A percentile compares a stretch with the other conserved stretches of the same genome.
These are phyloP conservation scores for Drosophila novamexicana DNA, from an alignment of 1,140 invertebrate genomes.

Conservation along the genomic window DNA sequence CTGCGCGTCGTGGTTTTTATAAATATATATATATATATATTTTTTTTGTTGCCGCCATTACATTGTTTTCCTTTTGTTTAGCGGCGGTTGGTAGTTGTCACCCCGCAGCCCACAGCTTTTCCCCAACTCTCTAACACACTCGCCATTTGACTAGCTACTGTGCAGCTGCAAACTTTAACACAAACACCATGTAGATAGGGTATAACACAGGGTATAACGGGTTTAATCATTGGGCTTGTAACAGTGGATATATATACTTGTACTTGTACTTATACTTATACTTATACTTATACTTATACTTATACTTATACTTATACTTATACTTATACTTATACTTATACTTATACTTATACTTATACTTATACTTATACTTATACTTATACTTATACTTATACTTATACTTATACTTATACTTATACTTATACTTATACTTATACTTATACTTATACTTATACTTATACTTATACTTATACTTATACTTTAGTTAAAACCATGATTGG, in stretches of 20 bases:
- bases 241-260: background rate
- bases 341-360: too few relatives aligned
- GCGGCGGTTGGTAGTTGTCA: conserved; percentile 40
- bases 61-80: conserved; percentile 79
- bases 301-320: too few relatives aligned
- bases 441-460: too few relatives aligned
- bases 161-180: conserved; percentile 64
- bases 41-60: conserved; percentile 63
- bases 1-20: conserved; percentile 49
- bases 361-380: too few relatives aligned
- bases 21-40: conserved; percentile 1
- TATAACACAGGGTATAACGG: conserved; percentile 24
- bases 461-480: too few relatives aligned
- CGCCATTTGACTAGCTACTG: conserved; percentile 18
- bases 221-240: conserved; percentile 21
- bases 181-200: conserved; percentile 31
- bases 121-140: conserved; percentile 14
- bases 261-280: too few relatives aligned
- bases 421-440: too few relatives aligned
- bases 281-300: too few relatives aligned
- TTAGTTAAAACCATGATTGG: background rate
- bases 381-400: background rate
- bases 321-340: too few relatives aligned
- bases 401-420: too few relatives aligned
- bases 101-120: background rate